Base-by-base conservation (phyloP, 2,888 invertebrate genomes). In the Ceraclea dissimilis region DNA sequence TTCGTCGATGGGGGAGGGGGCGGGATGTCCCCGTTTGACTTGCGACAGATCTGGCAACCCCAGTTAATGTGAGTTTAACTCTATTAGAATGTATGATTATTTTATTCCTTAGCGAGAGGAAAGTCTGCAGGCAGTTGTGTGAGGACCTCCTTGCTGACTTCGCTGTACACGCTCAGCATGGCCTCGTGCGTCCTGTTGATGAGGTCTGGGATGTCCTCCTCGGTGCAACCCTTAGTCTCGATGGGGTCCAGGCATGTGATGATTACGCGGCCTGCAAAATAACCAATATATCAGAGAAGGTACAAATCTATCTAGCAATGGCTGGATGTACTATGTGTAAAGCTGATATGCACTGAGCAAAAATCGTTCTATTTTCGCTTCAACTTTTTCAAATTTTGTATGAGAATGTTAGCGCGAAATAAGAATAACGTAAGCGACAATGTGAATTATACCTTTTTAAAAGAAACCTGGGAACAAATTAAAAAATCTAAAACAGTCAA, bases 201-300 rank as follows among this genome's bases (percentile, higher is more conserved):
- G 31, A 81, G 68, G 16, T 72, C 73, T 1, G 76, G 76, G 1
- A 80, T 73, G 62, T 80, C 79, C 1, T 75, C 72, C 67, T 74
- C 70, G 0, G 72, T 74, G 34, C 79, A 65, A 1, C 78, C 78
- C 21, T 67, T 67, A 0, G 81, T 81, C 0, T 78, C 70, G 22
- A 81, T 71, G 11, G 80, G 76, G 20, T 79, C 78, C 59, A 81
- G 66, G 53, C 79, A 77, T 61, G 78, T 78, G 58, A 80, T 74
- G 17, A 80, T 70, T 31, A 76, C 77, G 63, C 76, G 78, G 55
- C 81, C 81, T 80, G 71, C 13, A 73, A 72, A 31, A 55, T 2
- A 44, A 17, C 6, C 6, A 44, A 44, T 44, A 11, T 31, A 31
- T 31, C 11, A 31, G 31, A 31, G n/a, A n/a, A n/a, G n/a, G n/a